Percentiles rank a stretch among this genome's conserved stretches.
Conservation (phyloP, 1,140 invertebrate species). For the Drosophila navojoa region DNA sequence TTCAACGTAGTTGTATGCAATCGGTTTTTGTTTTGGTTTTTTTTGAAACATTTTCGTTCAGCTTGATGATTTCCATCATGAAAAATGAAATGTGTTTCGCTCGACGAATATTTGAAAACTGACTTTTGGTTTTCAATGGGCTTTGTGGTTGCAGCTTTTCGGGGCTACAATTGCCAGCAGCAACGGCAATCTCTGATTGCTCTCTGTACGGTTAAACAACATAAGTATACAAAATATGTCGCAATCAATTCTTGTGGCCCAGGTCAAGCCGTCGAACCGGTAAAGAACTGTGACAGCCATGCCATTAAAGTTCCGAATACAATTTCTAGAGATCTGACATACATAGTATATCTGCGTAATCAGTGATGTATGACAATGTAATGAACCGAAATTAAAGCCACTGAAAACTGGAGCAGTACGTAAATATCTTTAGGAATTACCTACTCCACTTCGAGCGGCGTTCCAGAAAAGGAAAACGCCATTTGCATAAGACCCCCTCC, state of each 20-base stretch:
- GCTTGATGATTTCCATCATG: constrained; percentile 74
- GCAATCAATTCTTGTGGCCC: constrained; percentile 70
- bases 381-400: constrained; percentile 76
- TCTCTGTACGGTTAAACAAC: constrained; percentile 68
- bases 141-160: constrained; percentile 25
- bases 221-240: constrained; percentile 61
- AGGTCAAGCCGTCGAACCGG: constrained; percentile 58
- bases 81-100: constrained; percentile 74
- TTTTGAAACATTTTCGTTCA: constrained; percentile 69
- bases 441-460: constrained; percentile 8
- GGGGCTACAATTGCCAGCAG: constrained; percentile 34
- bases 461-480: constrained; percentile 38
- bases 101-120: constrained; percentile 58
- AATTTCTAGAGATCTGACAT: constrained; percentile 26
- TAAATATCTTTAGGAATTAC: constrained; percentile 50
- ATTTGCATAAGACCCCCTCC: constrained; percentile 37
- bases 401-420: constrained; percentile 64
- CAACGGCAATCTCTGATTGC: constrained; percentile 5
- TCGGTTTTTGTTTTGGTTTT: constrained; percentile 65
- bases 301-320: constrained; percentile 43
- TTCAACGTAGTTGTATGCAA: constrained; percentile 48
- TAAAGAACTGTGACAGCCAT: constrained; percentile 61
- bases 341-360: constrained; percentile 33
- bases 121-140: constrained; percentile 51
- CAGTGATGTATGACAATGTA: constrained; percentile 75